Evolutionary conservation across 2,797 vertebrate genomes (phyloP).

Genomic region (Poeciliopsis infans): DNA sequence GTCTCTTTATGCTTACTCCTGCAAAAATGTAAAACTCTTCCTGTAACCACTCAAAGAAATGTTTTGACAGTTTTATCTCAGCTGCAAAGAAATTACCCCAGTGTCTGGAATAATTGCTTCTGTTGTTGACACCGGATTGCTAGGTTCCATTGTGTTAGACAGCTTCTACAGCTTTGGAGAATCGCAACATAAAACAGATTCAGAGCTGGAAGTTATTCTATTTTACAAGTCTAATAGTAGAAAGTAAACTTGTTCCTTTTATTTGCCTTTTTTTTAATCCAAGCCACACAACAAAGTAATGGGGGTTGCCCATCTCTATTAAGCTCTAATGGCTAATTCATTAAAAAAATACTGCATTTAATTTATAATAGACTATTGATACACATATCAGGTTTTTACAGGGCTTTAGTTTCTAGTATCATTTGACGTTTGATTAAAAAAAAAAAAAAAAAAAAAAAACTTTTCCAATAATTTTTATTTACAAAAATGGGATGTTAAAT

Average conservation of each 20-base stretch:
- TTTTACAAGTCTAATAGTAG: background rate
- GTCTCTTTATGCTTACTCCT: slow-evolving; percentile 1
- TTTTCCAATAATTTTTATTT: background rate
- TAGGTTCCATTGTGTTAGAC: background rate
- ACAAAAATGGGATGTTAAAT: background rate
- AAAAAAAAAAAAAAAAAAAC: no score
- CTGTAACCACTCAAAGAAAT: slow-evolving; percentile 7
- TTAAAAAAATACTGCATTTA: background rate
- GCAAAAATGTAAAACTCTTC: slow-evolving; percentile 9
- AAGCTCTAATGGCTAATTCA: background rate
- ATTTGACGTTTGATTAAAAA: background rate
- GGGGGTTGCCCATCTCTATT: background rate
- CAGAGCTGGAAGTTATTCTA: background rate
- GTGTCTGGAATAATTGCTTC: slow-evolving; percentile 6
- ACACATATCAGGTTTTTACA: background rate
- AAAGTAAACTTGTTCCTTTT: background rate
- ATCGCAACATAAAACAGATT: background rate
- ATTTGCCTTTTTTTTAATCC: background rate
- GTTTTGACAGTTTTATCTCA: slow-evolving; percentile 15
- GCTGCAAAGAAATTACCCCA: slow-evolving; percentile 15
- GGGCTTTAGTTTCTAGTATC: background rate
- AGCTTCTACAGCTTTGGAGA: background rate
- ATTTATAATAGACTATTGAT: background rate
- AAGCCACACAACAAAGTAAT: background rate
- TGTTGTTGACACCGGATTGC: background rate